Evolutionary conservation across 1,140 invertebrate genomes (phyloP).

Genomic region (Nebria ingens): DNA sequence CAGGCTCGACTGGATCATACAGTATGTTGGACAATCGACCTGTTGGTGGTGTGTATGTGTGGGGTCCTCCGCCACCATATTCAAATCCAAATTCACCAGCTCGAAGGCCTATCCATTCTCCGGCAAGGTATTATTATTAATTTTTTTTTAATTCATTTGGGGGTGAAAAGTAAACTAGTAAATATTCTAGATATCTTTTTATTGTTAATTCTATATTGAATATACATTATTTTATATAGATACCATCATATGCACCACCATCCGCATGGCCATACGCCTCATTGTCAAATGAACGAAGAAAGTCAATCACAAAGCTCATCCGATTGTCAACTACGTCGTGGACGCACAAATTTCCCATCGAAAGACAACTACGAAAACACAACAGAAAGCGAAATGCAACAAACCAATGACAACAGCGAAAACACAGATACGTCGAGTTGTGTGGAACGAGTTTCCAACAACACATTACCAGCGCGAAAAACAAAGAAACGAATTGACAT

Average conservation of each 20-base stretch:
- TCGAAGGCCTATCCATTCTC: slow-evolving; percentile 29
- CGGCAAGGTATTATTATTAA: slow-evolving; percentile 26
- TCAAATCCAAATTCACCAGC: slow-evolving; percentile 59
- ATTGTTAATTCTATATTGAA: no score
- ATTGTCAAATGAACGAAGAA: slow-evolving; percentile 32
- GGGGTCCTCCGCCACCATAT: slow-evolving; percentile 66
- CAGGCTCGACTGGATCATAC: slow-evolving; percentile 36
- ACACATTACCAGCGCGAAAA: slow-evolving; percentile 40
- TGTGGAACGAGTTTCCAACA: slow-evolving; percentile 36
- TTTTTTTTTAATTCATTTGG: no score
- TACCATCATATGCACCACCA: slow-evolving; percentile 32
- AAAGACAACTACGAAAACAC: slow-evolving; percentile 37
- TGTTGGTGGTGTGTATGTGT: slow-evolving; percentile 38
- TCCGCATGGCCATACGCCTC: slow-evolving; percentile 29
- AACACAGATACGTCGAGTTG: slow-evolving; percentile 33
- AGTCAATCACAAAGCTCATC: slow-evolving; percentile 20
- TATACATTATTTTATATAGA: no score
- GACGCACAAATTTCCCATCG: slow-evolving; percentile 23
- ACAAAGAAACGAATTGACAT: slow-evolving; percentile 41
- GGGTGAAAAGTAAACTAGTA: no score
- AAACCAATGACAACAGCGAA: slow-evolving; percentile 32
- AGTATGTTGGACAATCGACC: slow-evolving; percentile 43
- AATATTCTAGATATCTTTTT: no score
- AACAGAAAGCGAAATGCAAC: slow-evolving; percentile 31
- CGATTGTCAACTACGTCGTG: slow-evolving; percentile 20